Percentiles rank a stretch among this genome's conserved stretches.
Conservation (phyloP, 2,797 vertebrate species). For the Cossypha dichroa region DNA sequence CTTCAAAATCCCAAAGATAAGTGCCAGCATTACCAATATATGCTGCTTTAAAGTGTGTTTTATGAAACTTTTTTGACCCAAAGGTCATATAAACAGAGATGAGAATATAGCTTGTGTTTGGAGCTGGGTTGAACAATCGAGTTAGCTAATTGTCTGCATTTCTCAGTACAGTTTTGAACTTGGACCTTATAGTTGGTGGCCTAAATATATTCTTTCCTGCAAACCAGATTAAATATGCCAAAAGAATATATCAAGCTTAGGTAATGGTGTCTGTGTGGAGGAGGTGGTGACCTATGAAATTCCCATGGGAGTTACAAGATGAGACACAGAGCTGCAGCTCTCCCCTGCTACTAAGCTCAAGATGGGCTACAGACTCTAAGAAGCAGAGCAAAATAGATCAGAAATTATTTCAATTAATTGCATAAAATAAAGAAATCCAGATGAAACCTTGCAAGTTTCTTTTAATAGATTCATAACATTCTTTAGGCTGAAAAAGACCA, state of each 20-base stretch:
- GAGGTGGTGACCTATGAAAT: not conserved
- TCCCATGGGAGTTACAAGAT: not conserved
- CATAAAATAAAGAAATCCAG: not conserved
- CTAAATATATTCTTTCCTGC: not conserved
- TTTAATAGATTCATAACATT: not conserved
- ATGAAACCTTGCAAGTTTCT: not conserved
- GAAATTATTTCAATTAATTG: not conserved
- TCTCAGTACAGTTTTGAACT: not conserved
- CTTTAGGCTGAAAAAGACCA: not conserved
- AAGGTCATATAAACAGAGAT: not conserved
- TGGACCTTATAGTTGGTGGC: not conserved
- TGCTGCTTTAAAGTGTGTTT: not conserved
- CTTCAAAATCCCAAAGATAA: not conserved
- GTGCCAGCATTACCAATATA: not conserved
- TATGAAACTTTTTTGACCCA: not conserved
- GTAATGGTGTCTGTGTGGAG: not conserved
- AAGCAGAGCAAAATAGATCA: not conserved
- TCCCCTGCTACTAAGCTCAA: not conserved
- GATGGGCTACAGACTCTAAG: not conserved
- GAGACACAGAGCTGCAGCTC: not conserved
- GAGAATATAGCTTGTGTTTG: not conserved
- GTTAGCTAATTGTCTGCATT: accelerated
- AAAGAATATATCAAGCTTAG: not conserved
- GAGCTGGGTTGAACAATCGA: not conserved
- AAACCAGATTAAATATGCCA: not conserved